phyloP scores from a whole-genome alignment of 2,888 invertebrate genomes.

The Ormyrus thymus region DNA sequence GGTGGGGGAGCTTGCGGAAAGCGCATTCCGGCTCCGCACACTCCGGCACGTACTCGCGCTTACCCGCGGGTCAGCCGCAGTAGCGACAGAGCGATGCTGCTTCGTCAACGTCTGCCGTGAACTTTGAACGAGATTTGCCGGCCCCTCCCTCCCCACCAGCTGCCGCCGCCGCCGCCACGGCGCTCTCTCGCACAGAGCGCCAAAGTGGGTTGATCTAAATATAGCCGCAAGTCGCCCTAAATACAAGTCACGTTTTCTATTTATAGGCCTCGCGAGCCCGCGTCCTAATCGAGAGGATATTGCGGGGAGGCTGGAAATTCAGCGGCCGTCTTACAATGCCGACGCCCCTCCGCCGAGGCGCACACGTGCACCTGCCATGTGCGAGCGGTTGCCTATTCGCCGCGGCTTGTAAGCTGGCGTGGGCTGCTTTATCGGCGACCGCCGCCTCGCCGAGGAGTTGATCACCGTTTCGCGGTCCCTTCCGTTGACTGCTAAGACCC shows the following conservation, averaged over 20 bases:
- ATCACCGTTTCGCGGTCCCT: no score
- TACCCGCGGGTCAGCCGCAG: slow-evolving; percentile 16
- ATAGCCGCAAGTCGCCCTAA: slow-evolving; percentile 49
- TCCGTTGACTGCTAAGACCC: no score
- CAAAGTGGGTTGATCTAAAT: slow-evolving; percentile 56
- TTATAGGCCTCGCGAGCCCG: slow-evolving; percentile 47
- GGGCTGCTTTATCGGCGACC: no score
- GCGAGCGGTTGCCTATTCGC: no score
- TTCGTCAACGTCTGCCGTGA: slow-evolving; percentile 32
- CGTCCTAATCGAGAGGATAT: background rate
- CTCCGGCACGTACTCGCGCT: slow-evolving; percentile 3
- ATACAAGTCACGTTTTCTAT: slow-evolving; percentile 56
- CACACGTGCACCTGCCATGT: no score
- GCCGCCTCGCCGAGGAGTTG: no score
- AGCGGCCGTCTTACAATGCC: no score
- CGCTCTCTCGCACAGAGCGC: background rate
- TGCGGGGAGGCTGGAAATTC: background rate
- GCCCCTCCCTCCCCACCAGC: background rate
- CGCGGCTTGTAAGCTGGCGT: no score
- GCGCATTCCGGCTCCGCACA: no score
- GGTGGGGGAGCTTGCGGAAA: no score
- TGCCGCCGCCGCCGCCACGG: background rate
- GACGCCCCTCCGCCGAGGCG: no score
- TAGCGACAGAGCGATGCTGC: background rate
- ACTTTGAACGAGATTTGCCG: slow-evolving; percentile 23